These are phyloP conservation scores for Xenentodon cancila DNA, from an alignment of 2,797 vertebrate species.

Conservation along the genomic window DNA sequence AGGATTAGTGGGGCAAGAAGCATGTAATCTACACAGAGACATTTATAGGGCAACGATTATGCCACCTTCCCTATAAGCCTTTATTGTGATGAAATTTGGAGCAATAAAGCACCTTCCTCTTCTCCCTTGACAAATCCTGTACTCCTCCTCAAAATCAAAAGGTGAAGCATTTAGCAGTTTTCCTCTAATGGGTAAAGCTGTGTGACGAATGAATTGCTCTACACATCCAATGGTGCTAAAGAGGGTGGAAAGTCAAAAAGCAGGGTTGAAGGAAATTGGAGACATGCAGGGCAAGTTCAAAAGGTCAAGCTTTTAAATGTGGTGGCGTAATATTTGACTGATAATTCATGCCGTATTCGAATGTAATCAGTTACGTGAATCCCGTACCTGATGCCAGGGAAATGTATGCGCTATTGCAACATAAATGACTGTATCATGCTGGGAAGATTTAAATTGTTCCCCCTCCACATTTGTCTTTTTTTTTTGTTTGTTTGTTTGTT, in stretches of 20 bases:
- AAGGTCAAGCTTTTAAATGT: slow-evolving; percentile 43
- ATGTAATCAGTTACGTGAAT: background rate
- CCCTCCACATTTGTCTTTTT: slow-evolving; percentile 48
- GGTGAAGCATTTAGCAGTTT: slow-evolving; percentile 81
- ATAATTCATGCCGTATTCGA: background rate
- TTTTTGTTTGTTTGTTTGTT: no score
- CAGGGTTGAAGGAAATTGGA: slow-evolving; percentile 46
- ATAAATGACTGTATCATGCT: slow-evolving; percentile 47
- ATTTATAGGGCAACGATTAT: slow-evolving; percentile 82
- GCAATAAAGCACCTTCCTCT: slow-evolving; percentile 81
- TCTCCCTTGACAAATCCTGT: slow-evolving; percentile 80
- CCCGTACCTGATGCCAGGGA: slow-evolving; percentile 5
- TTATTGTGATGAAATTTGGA: slow-evolving; percentile 86
- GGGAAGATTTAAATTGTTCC: slow-evolving; percentile 50
- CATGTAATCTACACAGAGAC: slow-evolving; percentile 85
- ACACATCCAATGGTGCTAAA: slow-evolving; percentile 62
- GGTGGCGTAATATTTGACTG: slow-evolving; percentile 8
- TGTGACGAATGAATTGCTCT: slow-evolving; percentile 82
- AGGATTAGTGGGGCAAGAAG: slow-evolving; percentile 82
- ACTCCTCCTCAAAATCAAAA: slow-evolving; percentile 83
- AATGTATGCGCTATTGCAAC: slow-evolving; percentile 41
- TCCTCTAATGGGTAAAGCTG: slow-evolving; percentile 80
- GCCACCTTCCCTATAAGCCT: slow-evolving; percentile 81
- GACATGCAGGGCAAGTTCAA: slow-evolving; percentile 33
- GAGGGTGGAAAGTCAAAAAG: slow-evolving; percentile 71